A percentile compares a stretch with the other conserved stretches of the same genome.
Evolutionary conservation across 2,113 vertebrate species (phyloP).

Genomic region (Xiphophorus couchianus): DNA sequence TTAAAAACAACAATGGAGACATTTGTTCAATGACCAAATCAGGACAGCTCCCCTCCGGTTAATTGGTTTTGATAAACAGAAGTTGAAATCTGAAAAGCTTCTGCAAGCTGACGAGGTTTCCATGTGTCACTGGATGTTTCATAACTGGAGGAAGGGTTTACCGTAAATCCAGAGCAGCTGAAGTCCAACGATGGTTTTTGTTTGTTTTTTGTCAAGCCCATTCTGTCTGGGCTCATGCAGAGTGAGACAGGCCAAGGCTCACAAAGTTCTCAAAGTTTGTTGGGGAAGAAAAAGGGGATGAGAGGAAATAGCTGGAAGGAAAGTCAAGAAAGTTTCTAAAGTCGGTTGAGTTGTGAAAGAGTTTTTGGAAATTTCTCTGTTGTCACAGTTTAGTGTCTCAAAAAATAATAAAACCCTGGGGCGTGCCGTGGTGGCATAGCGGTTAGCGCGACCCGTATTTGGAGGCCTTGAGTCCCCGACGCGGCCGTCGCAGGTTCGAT

Average conservation of each 20-base stretch:
- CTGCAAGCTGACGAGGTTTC: slow-evolving; percentile 7
- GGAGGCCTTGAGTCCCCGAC: no score
- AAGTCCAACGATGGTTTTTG: slow-evolving; percentile 22
- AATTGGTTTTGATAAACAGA: slow-evolving; percentile 28
- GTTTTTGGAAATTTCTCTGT: no score
- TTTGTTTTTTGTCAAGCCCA: slow-evolving; percentile 46
- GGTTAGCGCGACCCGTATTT: no score
- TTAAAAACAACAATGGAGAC: slow-evolving; percentile 45
- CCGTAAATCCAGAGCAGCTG: slow-evolving; percentile 25
- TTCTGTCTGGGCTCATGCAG: slow-evolving; percentile 30
- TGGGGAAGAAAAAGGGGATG: slow-evolving; percentile 20
- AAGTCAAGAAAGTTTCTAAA: slow-evolving; percentile 9
- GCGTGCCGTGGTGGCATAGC: no score
- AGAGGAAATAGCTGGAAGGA: slow-evolving; percentile 18
- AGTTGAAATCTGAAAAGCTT: slow-evolving; percentile 15
- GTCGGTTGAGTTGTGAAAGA: not conserved
- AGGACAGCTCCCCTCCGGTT: slow-evolving; percentile 19
- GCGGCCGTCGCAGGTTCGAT: no score
- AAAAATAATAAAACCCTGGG: no score
- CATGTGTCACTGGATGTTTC: not conserved
- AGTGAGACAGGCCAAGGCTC: slow-evolving; percentile 36
- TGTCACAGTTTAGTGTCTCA: no score
- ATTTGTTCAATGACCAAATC: slow-evolving; percentile 6
- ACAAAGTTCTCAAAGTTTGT: slow-evolving; percentile 25
- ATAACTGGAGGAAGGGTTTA: slow-evolving; percentile 18